Evolutionary conservation across 2,797 vertebrate species (phyloP).

Genomic region (Pseudochromis fuscus): DNA sequence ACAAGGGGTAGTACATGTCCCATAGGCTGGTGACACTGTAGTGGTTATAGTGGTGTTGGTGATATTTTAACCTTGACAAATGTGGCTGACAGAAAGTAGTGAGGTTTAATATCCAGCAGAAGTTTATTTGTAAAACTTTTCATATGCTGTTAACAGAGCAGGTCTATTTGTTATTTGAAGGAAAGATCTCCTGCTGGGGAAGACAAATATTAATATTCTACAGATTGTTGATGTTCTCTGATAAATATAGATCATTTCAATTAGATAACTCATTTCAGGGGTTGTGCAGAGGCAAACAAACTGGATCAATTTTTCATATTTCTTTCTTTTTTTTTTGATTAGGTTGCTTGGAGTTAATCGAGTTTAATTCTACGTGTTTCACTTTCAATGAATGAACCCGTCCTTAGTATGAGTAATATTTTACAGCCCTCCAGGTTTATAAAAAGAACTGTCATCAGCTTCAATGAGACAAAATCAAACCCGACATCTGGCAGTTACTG

Average conservation of each 20-base stretch:
- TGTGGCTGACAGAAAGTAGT: neutral
- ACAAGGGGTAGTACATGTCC: neutral
- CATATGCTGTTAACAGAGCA: neutral
- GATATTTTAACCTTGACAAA: neutral
- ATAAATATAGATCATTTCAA: constrained; percentile 34
- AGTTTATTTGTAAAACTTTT: neutral
- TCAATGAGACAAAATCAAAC: neutral
- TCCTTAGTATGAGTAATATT: neutral
- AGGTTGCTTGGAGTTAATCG: constrained; percentile 30
- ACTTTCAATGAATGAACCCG: constrained; percentile 6
- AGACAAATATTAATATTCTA: constrained; percentile 32
- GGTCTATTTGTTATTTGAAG: neutral
- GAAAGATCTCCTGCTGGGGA: constrained; percentile 19
- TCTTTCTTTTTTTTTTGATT: constrained; percentile 6
- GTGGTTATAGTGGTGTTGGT: neutral
- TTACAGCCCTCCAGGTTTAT: neutral
- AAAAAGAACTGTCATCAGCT: constrained; percentile 17
- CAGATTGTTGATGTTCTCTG: constrained; percentile 28
- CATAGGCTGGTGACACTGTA: too few relatives aligned
- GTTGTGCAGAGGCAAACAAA: constrained; percentile 46
- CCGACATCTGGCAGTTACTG: constrained; percentile 10
- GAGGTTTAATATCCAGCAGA: neutral
- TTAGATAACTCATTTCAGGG: constrained; percentile 17
- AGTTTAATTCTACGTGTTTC: constrained; percentile 19
- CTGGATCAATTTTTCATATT: constrained; percentile 23